These are phyloP conservation scores for Lepidurus arcticus DNA, from an alignment of 1,140 invertebrate species.

Conservation along the genomic window DNA sequence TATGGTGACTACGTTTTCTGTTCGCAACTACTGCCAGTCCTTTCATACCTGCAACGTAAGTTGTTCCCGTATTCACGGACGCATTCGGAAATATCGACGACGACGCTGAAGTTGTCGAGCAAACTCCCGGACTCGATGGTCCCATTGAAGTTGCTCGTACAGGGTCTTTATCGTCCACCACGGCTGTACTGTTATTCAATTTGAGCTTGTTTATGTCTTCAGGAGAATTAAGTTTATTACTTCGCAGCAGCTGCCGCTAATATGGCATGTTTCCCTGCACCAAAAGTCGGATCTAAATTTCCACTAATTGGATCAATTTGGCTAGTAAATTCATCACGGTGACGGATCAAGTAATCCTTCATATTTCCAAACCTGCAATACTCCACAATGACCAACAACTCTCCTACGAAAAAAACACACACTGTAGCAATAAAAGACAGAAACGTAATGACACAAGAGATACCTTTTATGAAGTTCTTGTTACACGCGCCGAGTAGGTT, in stretches of 20 bases:
- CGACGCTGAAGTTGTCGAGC: no score
- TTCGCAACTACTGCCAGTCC: not conserved
- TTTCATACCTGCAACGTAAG: not conserved
- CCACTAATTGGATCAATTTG: conserved; percentile 52
- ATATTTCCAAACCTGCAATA: conserved; percentile 86
- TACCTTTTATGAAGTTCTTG: conserved; percentile 49
- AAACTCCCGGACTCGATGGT: no score
- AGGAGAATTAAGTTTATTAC: not conserved
- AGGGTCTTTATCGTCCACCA: no score
- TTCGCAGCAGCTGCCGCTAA: no score
- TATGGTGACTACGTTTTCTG: not conserved
- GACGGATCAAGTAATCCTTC: conserved; percentile 72
- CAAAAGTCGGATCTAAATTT: not conserved
- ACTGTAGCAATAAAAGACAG: not conserved
- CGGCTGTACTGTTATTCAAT: no score
- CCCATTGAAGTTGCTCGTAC: no score
- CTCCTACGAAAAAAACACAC: conserved; percentile 55
- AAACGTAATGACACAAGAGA: not conserved
- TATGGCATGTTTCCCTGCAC: not conserved
- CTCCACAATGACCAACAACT: conserved; percentile 87
- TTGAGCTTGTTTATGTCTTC: no score
- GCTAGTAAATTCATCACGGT: conserved; percentile 70
- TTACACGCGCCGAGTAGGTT: conserved; percentile 64
- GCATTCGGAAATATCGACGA: not conserved
- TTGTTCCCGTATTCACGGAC: no score